Evolutionary conservation across 2,113 vertebrate species (phyloP).

Genomic region (Aspidoscelis tigris): DNA sequence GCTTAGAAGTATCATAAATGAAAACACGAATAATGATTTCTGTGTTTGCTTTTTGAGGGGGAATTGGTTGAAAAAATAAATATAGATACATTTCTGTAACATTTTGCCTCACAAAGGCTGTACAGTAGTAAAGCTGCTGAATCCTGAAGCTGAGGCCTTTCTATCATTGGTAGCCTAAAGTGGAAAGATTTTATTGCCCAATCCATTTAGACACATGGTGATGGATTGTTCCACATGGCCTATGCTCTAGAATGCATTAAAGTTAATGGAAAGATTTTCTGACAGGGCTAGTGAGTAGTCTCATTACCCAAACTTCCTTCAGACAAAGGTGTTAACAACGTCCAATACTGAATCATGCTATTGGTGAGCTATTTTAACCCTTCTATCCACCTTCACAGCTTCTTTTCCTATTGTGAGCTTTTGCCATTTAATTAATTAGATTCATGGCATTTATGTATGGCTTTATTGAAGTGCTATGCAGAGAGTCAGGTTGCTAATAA

Average conservation of each 20-base stretch:
- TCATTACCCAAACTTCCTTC: conserved; percentile 10
- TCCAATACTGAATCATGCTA: conserved; percentile 29
- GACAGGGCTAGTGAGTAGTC: not conserved
- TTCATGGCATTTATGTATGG: conserved; percentile 48
- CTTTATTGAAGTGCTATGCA: not conserved
- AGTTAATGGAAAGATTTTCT: conserved; percentile 17
- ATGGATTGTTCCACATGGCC: not conserved
- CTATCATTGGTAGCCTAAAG: not conserved
- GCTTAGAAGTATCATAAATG: too few species aligned
- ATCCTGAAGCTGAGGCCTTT: not conserved
- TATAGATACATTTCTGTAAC: not conserved
- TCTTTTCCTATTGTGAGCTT: conserved; percentile 9
- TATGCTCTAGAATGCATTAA: not conserved
- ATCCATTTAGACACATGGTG: not conserved
- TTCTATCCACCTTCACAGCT: conserved; percentile 31
- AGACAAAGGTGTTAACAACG: conserved; percentile 5
- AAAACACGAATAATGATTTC: not conserved
- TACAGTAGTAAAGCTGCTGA: too few species aligned
- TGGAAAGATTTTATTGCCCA: not conserved
- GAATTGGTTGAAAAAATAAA: not conserved
- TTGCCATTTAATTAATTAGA: conserved; percentile 34
- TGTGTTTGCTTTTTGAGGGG: not conserved
- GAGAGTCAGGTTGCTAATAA: conserved; percentile 27
- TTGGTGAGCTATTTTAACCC: conserved; percentile 39
- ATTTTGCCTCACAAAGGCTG: not conserved